Base-by-base conservation (phyloP, 1,140 invertebrate species). In the Drosophila subpulchrella region DNA sequence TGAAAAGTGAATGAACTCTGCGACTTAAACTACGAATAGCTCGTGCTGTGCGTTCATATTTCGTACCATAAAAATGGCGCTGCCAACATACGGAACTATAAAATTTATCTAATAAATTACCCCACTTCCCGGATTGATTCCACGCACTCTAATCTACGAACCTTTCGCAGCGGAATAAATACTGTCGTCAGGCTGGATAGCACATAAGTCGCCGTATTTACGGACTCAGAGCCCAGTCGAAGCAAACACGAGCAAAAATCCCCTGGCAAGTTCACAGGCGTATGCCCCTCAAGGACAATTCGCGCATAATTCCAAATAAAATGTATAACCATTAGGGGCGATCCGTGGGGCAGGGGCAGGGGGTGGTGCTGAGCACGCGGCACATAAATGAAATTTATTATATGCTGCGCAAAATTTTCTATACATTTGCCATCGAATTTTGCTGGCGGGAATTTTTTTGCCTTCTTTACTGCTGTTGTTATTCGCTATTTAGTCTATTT, bases 331-430 rank as follows among this genome's bases (percentile, higher is more conserved):
- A 76, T 76, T 57, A 47, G 72, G 63, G 65, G 47, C 30, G 17
- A 15, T 48, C 61, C 13, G 36, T 50, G 38, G 42, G 46, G 1
- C 20, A 12, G 7, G 34, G 36, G 42, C 7, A 12, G 10, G 44
- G n/a, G 15, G 24, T 51, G 59, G 73, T 47, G 70, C 72, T 66
- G 41, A 75, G 47, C 74, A 76, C 62, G 73, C 73, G 58, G 66
- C 74, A 78, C 65, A 78, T 78, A 78, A 78, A 78, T 78, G 75
- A 78, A 78, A 78, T 78, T 78, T 78, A 78, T 78, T 78, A 78
- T 78, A 77, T 77, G 62, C 63, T 68, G 75, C 75, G 73, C 75
- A 76, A 76, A 67, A 70, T 70, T 34, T 62, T 61, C 75, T 68
- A 76, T 76, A 77, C 46, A 61, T 76, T 77, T 60, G 42, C 55